These are phyloP conservation scores for Apamea epomidion DNA, from an alignment of 2,888 invertebrate species.

Conservation along the genomic window DNA sequence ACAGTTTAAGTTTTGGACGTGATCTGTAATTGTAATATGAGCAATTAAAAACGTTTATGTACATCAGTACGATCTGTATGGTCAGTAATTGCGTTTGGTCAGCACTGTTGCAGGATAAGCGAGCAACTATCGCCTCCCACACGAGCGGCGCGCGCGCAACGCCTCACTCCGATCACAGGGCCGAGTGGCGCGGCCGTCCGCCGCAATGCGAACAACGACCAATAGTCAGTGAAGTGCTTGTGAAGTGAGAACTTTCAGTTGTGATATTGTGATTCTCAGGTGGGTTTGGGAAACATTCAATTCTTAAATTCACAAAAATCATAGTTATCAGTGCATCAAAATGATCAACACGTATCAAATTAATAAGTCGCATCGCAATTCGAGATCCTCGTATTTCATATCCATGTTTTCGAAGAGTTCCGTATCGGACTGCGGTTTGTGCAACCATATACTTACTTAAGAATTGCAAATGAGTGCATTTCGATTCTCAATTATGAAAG, in stretches of 20 bases:
- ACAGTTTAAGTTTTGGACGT: conserved; percentile 45
- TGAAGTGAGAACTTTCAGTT: conserved; percentile 71
- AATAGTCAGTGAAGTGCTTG: conserved; percentile 77
- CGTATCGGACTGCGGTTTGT: conserved; percentile 34
- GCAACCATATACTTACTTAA: conserved; percentile 34
- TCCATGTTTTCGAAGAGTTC: conserved; percentile 46
- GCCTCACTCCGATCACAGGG: conserved; percentile 82
- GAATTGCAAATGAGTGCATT: conserved; percentile 16
- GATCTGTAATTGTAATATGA: conserved; percentile 60
- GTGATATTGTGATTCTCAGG: conserved; percentile 74
- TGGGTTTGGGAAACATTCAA: conserved; percentile 69
- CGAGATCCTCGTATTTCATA: conserved; percentile 54
- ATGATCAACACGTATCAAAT: conserved; percentile 25
- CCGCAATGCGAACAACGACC: conserved; percentile 71
- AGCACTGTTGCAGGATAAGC: conserved; percentile 81
- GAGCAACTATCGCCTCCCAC: conserved; percentile 77
- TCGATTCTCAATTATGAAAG: conserved; percentile 6
- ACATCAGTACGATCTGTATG: conserved; percentile 64
- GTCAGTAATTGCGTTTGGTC: conserved; percentile 75
- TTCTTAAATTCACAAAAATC: conserved; percentile 11
- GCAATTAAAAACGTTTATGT: conserved; percentile 67
- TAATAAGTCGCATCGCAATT: conserved; percentile 62
- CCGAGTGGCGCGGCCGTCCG: conserved; percentile 81
- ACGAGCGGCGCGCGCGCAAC: conserved; percentile 78
- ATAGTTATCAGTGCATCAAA: conserved; percentile 4